Evolutionary conservation across 1,140 invertebrate species (phyloP).

Genomic region (Drosophila nannoptera): DNA sequence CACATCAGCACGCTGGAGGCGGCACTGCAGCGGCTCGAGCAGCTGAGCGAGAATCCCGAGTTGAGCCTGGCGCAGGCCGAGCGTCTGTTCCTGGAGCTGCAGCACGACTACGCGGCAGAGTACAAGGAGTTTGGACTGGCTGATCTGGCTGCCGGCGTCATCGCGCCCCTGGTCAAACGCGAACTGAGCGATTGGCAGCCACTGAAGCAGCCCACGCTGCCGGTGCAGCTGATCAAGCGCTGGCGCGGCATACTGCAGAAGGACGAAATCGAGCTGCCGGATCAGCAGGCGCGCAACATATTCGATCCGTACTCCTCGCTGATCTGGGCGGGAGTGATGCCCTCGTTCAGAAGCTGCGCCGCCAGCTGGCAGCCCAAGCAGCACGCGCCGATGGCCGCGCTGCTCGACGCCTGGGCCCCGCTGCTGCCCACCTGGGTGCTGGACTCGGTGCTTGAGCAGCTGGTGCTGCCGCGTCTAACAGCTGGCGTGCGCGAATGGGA

Average conservation of each 20-base stretch:
- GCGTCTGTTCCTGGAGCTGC: slow-evolving; percentile 86
- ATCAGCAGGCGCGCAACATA: slow-evolving; percentile 80
- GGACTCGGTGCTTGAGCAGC: slow-evolving; percentile 89
- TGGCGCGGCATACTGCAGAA: slow-evolving; percentile 85
- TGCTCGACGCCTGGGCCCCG: slow-evolving; percentile 90
- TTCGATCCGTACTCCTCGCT: slow-evolving; percentile 89
- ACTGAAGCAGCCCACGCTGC: slow-evolving; percentile 83
- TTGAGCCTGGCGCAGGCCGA: slow-evolving; percentile 87
- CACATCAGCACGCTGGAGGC: slow-evolving; percentile 87
- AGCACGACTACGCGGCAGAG: slow-evolving; percentile 80
- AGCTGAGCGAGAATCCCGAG: slow-evolving; percentile 81
- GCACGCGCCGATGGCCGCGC: slow-evolving; percentile 86
- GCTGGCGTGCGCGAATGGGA: slow-evolving; percentile 94
- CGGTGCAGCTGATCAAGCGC: slow-evolving; percentile 84
- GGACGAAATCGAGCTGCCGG: slow-evolving; percentile 26
- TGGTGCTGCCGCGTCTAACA: slow-evolving; percentile 89
- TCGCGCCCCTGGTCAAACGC: slow-evolving; percentile 84
- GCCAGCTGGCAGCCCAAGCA: slow-evolving; percentile 86
- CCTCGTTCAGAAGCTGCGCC: slow-evolving; percentile 80
- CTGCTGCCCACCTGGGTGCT: slow-evolving; percentile 91
- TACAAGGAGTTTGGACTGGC: slow-evolving; percentile 84
- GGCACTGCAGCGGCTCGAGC: slow-evolving; percentile 86
- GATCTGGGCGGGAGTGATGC: slow-evolving; percentile 95
- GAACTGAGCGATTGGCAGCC: slow-evolving; percentile 88
- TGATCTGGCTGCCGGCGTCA: slow-evolving; percentile 84